These are phyloP conservation scores for Troides aeacus DNA, from an alignment of 2,888 invertebrate species.

Conservation along the genomic window DNA sequence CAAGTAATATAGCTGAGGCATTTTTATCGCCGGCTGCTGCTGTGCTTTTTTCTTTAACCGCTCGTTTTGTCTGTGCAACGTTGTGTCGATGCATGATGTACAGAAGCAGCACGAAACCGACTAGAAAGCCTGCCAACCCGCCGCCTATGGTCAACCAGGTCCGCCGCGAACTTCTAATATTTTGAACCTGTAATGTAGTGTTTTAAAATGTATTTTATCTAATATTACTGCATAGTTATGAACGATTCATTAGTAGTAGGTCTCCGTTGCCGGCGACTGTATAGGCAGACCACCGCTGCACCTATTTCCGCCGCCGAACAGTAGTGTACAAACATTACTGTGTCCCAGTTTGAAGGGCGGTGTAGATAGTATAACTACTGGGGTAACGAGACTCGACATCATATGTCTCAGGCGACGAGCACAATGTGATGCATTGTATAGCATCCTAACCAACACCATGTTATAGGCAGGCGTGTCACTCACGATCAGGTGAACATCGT, in stretches of 20 bases:
- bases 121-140: constrained; percentile 68
- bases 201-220: background rate
- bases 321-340: too few relatives aligned
- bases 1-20: constrained; percentile 56
- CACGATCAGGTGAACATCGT: too few relatives aligned
- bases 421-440: too few relatives aligned
- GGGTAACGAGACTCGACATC: too few relatives aligned
- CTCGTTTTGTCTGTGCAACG: constrained; percentile 64
- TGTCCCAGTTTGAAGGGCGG: too few relatives aligned
- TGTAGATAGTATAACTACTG: too few relatives aligned
- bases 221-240: background rate
- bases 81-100: constrained; percentile 73
- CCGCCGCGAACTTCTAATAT: constrained; percentile 51
- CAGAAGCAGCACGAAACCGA: constrained; percentile 70
- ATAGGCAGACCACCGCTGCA: too few relatives aligned
- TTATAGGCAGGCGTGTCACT: too few relatives aligned
- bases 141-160: constrained; percentile 74
- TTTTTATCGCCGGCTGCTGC: constrained; percentile 49
- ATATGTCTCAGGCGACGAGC: too few relatives aligned
- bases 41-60: constrained; percentile 50
- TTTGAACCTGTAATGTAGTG: constrained; percentile 54
- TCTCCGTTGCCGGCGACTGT: too few relatives aligned
- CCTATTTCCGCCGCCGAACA: too few relatives aligned
- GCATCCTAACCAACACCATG: too few relatives aligned
- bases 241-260: background rate